A percentile compares a stretch with the other conserved stretches of the same genome.
Conservation (phyloP, 2,888 invertebrate species). For the Eumerus sabulonum region DNA sequence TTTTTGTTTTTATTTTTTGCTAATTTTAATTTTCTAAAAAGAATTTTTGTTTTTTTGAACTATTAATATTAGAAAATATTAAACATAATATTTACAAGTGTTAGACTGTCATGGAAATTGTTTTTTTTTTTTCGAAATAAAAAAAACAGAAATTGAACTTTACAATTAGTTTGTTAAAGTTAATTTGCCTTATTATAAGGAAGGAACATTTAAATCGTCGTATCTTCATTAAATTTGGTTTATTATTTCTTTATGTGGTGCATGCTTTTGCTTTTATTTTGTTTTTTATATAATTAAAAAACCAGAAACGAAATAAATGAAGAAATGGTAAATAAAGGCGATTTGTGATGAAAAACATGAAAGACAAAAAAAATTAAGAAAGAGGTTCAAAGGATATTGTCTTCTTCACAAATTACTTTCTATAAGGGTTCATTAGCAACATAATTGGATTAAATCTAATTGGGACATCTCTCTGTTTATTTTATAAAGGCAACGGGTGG, state of each 20-base stretch:
- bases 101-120: constrained; percentile 30
- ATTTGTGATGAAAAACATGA: no score
- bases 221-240: constrained; percentile 49
- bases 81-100: constrained; percentile 58
- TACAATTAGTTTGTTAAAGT: constrained; percentile 66
- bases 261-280: constrained; percentile 1
- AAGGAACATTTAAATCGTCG: constrained; percentile 68
- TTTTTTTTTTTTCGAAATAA: constrained; percentile 12
- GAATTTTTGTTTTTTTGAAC: no score
- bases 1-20: constrained; percentile 16
- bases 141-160: constrained; percentile 36
- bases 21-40: constrained; percentile 15
- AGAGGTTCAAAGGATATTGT: no score
- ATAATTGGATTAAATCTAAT: no score
- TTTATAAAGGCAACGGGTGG: no score
- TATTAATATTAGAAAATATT: constrained; percentile 22
- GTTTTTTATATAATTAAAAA: no score
- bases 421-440: no score
- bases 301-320: no score
- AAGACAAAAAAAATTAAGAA: no score
- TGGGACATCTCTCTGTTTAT: no score
- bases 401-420: no score
- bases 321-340: no score
- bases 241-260: constrained; percentile 24
- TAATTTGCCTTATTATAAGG: constrained; percentile 68